Conservation (phyloP, 1,140 invertebrate genomes). For the Myzus persicae region DNA sequence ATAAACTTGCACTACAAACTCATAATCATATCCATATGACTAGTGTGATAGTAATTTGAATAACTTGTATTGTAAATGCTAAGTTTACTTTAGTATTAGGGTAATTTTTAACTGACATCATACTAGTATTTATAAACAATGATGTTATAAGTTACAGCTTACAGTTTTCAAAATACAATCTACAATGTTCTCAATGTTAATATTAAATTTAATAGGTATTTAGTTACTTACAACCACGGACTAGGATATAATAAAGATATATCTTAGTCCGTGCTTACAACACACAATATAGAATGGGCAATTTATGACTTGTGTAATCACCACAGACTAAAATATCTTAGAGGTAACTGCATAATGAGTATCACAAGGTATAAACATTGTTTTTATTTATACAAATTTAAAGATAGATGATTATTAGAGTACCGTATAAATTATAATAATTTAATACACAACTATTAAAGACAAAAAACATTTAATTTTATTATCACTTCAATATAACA, state of each 20-base stretch:
- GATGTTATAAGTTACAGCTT: background rate
- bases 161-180: background rate
- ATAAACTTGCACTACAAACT: no score
- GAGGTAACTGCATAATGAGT: background rate
- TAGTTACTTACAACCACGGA: background rate
- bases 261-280: no score
- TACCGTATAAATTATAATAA: slow-evolving; percentile 35
- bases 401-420: background rate
- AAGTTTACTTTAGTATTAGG: background rate
- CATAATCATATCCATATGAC: no score
- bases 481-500: slow-evolving; percentile 33
- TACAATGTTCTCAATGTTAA: background rate
- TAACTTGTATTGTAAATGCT: background rate
- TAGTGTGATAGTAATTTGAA: background rate
- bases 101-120: background rate
- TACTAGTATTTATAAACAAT: background rate
- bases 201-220: background rate
- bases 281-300: background rate
- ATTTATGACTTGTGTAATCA: background rate
- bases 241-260: no score
- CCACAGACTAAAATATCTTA: no score
- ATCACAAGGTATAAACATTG: background rate
- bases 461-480: slow-evolving; percentile 36
- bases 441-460: slow-evolving; percentile 5
- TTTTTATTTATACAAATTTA: background rate